A percentile compares a stretch with the other conserved stretches of the same genome.
Evolutionary conservation across 92 coral and sea anemone genomes (phyloP).

Genomic region (Desmophyllum pertusum): DNA sequence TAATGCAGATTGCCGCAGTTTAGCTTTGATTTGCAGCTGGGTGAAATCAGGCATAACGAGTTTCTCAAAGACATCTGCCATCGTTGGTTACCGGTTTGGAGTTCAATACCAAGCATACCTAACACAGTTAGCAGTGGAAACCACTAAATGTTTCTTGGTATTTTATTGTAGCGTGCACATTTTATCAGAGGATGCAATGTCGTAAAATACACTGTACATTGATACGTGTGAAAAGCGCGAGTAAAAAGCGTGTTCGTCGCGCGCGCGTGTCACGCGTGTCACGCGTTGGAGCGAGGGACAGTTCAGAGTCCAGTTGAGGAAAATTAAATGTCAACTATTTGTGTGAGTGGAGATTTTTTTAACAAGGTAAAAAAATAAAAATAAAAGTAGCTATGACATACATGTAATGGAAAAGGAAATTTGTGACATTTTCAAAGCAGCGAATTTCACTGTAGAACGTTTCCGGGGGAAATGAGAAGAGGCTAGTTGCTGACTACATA

Average conservation of each 20-base stretch:
- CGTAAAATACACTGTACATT: too few species aligned
- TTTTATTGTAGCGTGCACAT: background rate
- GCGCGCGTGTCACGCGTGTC: background rate
- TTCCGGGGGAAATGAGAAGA: too few species aligned
- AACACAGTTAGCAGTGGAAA: conserved; percentile 14
- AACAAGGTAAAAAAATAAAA: background rate
- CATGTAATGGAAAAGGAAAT: background rate
- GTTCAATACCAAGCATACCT: background rate
- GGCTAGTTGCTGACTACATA: too few species aligned
- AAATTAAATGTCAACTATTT: background rate
- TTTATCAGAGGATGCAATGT: background rate
- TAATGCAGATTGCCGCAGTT: background rate
- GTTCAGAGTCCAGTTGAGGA: background rate
- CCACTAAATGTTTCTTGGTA: background rate
- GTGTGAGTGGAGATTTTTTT: background rate
- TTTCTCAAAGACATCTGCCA: conserved; percentile 24
- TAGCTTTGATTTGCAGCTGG: conserved; percentile 18
- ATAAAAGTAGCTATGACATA: too few species aligned
- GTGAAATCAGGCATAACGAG: conserved; percentile 25
- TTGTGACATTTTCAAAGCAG: background rate
- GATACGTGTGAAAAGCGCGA: background rate
- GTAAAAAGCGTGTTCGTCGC: background rate
- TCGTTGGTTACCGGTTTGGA: conserved; percentile 16
- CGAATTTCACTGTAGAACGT: too few species aligned
- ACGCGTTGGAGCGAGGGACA: background rate